Conservation (phyloP, 2,888 invertebrate genomes). For the Drosophila borborema region DNA sequence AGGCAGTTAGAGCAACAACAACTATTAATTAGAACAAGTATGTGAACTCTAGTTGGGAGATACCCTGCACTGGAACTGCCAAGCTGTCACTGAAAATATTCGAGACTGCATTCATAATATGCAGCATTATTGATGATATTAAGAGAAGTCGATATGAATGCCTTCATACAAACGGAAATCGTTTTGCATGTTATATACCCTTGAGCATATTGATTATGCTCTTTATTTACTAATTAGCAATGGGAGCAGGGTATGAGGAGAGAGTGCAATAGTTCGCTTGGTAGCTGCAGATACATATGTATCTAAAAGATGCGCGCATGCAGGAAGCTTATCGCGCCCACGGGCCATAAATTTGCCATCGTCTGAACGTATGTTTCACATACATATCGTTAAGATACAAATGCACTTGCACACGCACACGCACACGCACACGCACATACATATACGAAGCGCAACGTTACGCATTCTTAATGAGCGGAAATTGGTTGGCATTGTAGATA, state of each 20-base stretch:
- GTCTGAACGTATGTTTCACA: slow-evolving; percentile 71
- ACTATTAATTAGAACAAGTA: slow-evolving; percentile 55
- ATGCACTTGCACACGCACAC: slow-evolving; percentile 44
- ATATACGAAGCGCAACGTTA: slow-evolving; percentile 36
- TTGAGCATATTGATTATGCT: too few relatives aligned
- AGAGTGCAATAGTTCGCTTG: slow-evolving; percentile 3
- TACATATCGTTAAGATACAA: slow-evolving; percentile 72
- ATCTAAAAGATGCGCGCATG: slow-evolving; percentile 35
- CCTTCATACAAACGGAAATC: not conserved
- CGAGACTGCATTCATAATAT: not conserved
- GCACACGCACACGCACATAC: not conserved
- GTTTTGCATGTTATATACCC: too few relatives aligned
- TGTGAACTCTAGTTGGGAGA: not conserved
- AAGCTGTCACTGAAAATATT: not conserved
- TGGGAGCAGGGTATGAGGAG: not conserved
- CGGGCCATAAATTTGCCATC: slow-evolving; percentile 67
- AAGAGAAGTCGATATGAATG: not conserved
- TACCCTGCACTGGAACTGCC: not conserved
- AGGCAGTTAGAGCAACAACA: slow-evolving; percentile 50
- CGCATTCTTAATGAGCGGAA: slow-evolving; percentile 78
- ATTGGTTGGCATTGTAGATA: slow-evolving; percentile 69
- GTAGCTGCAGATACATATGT: slow-evolving; percentile 15
- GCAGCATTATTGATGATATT: not conserved
- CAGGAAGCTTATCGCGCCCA: slow-evolving; percentile 71
- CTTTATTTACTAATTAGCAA: not conserved